A percentile compares a stretch with the other conserved stretches of the same genome.
These are phyloP conservation scores for Ditylenchus weischeri DNA, from an alignment of 2,888 invertebrate species.

Conservation along the genomic window DNA sequence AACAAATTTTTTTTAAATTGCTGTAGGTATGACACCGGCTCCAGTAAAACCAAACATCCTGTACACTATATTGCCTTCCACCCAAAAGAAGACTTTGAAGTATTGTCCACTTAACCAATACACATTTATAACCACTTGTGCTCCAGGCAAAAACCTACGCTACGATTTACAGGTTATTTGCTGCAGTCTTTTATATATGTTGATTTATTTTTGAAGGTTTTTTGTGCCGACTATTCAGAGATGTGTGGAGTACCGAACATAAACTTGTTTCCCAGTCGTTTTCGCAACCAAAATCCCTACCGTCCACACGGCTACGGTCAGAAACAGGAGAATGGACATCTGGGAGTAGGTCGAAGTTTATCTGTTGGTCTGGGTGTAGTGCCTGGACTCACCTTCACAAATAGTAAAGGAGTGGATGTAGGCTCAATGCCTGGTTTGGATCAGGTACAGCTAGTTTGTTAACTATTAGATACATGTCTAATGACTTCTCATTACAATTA, in stretches of 20 bases:
- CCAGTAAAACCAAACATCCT: slow-evolving; percentile 38
- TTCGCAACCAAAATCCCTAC: slow-evolving; percentile 27
- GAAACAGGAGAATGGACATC: slow-evolving; percentile 52
- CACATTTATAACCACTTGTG: slow-evolving; percentile 48
- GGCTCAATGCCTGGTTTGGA: slow-evolving; percentile 27
- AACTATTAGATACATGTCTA: no score
- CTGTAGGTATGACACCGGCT: slow-evolving; percentile 18
- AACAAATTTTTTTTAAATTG: background rate
- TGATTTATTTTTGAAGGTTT: slow-evolving; percentile 28
- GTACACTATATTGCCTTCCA: slow-evolving; percentile 43
- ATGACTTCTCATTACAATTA: no score
- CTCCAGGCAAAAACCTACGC: slow-evolving; percentile 49
- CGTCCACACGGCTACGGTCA: slow-evolving; percentile 52
- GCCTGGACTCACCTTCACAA: slow-evolving; percentile 36
- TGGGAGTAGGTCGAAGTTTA: slow-evolving; percentile 46
- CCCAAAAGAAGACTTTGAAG: slow-evolving; percentile 46
- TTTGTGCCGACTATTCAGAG: slow-evolving; percentile 50
- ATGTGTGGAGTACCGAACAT: slow-evolving; percentile 51
- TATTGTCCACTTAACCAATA: slow-evolving; percentile 51
- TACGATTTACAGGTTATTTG: slow-evolving; percentile 47
- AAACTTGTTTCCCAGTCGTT: slow-evolving; percentile 41
- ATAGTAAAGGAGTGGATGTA: slow-evolving; percentile 23
- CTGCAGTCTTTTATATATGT: no score
- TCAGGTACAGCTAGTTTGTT: slow-evolving; percentile 1
- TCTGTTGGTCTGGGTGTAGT: slow-evolving; percentile 49